Evolutionary conservation across 2,797 vertebrate genomes (phyloP), one percentile per base, ranked within the genome.

Genomic region (Scarus forsteni): DNA sequence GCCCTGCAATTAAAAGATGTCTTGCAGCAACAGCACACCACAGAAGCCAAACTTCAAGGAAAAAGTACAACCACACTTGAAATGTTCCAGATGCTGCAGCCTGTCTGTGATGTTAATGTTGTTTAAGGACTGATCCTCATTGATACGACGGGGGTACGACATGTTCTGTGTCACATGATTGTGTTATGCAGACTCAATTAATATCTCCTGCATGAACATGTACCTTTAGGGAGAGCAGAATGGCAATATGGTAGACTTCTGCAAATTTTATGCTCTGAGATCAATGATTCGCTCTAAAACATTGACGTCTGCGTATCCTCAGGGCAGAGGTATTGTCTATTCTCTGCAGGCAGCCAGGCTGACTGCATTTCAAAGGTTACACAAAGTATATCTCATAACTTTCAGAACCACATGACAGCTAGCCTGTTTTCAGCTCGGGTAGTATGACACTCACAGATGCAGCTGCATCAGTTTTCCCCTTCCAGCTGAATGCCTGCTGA

Each of bases 221-320:
- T 60, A 53, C 73, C 60, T 73, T 39, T 73, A 19, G 49, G 35
- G 15, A 57, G 58, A 68, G 7, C 19, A n/a, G 19, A 75, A 54
- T 35, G 49, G 40, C 50, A 12, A 5, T n/a, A 35, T 44, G 27
- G 35, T 61, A 18, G 59, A n/a, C 60, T 58, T 64, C 59, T 75
- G 72, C 56, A 83, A 62, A 56, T 81, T 65, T 68, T 44, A 74
- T 50, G 46, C 65, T 50, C 38, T 57, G 45, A 63, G 65, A 80
- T 76, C 69, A 62, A 62, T 73, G 63, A 71, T 46, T 81, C 80
- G 58, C 64, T 62, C 50, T 68, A 59, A 74, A 87, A 74, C 59
- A 77, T 44, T 77, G 73, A 81, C 66, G 60, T 58, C 35, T 42
- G 14, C 34, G 54, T 46, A 36, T 67, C 63, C 51, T 54, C 60